Evolutionary conservation across 2,797 vertebrate species (phyloP).

Genomic region (Philypnodon macrostomus): DNA sequence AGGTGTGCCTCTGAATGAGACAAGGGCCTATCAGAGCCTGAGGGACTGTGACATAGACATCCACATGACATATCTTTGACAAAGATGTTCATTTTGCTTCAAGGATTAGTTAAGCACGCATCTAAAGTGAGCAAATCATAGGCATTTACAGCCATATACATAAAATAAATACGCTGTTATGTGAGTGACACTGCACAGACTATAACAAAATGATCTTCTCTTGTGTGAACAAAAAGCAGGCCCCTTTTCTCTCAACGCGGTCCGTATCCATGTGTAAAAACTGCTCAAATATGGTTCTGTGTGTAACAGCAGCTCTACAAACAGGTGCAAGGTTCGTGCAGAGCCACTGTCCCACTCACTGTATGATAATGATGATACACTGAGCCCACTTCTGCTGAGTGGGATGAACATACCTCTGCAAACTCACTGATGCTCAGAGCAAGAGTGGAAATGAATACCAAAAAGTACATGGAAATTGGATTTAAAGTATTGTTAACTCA

Average conservation of each 20-base stretch:
- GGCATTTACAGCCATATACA: too few relatives aligned
- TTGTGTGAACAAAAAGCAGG: not conserved
- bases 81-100: too few relatives aligned
- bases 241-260: not conserved
- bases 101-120: too few relatives aligned
- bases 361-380: conserved; percentile 50
- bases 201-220: not conserved
- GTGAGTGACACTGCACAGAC: conserved; percentile 1
- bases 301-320: not conserved
- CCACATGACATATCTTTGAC: too few relatives aligned
- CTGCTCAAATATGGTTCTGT: conserved; percentile 6
- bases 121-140: too few relatives aligned
- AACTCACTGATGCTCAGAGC: conserved; percentile 20
- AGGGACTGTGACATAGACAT: too few relatives aligned
- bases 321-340: conserved; percentile 29
- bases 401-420: conserved; percentile 43
- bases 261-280: conserved; percentile 3
- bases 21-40: too few relatives aligned
- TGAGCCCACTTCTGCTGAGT: conserved; percentile 48
- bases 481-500: too few relatives aligned
- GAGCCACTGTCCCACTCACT: conserved; percentile 48
- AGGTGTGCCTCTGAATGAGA: too few relatives aligned
- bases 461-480: conserved; percentile 7
- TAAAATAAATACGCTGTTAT: too few relatives aligned
- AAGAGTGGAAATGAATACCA: conserved; percentile 29